A percentile compares a stretch with the other conserved stretches of the same genome.
These are phyloP conservation scores for Cryptomyrus ogoouensis DNA, from an alignment of 2,113 vertebrate genomes.

Conservation along the genomic window DNA sequence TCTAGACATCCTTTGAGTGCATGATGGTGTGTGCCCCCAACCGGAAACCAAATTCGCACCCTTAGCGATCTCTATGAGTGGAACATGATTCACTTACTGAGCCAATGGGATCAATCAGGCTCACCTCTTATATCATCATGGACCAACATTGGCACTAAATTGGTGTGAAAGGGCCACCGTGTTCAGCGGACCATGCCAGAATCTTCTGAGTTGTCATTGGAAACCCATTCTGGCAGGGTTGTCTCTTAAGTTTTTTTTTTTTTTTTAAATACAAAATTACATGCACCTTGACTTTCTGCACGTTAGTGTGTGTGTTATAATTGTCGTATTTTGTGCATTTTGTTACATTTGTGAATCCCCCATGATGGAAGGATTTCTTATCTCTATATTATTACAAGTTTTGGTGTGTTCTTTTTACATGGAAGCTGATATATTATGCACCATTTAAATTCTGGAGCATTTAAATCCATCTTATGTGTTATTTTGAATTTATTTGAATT, in stretches of 20 bases:
- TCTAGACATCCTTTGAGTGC: neutral
- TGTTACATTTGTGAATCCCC: neutral
- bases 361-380: neutral
- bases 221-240: neutral
- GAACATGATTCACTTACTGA: neutral
- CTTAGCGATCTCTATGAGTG: neutral
- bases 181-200: neutral
- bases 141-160: neutral
- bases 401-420: neutral
- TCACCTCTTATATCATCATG: neutral
- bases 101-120: neutral
- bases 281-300: neutral
- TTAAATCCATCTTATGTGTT: neutral
- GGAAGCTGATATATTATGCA: neutral
- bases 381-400: neutral
- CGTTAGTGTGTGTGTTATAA: neutral
- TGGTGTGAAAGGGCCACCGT: neutral
- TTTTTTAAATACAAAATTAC: neutral
- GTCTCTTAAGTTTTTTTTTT: neutral
- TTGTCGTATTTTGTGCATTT: neutral
- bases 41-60: neutral
- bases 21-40: neutral
- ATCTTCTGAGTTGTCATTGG: neutral
- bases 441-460: neutral
- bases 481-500: neutral